phyloP scores from a whole-genome alignment of 2,797 vertebrate species.

The Streptopelia turtur region DNA sequence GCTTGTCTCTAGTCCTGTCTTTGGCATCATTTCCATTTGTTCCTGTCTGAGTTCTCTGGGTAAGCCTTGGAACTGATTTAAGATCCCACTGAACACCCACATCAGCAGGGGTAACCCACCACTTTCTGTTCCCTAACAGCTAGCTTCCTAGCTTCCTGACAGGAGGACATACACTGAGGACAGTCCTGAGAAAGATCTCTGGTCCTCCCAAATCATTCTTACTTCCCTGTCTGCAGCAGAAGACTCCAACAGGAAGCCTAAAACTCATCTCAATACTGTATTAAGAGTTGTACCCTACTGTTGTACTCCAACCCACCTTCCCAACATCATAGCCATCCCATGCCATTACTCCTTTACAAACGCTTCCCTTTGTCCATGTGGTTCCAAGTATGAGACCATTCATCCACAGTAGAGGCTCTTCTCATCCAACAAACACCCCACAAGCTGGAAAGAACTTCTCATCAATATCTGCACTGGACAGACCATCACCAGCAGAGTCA shows the following conservation, averaged over 20 bases:
- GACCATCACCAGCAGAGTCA: not conserved
- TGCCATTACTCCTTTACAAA: not conserved
- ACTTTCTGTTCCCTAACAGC: not conserved
- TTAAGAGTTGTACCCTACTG: not conserved
- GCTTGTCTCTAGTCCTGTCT: not conserved
- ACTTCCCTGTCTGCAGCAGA: not conserved
- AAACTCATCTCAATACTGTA: not conserved
- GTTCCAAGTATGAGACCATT: not conserved
- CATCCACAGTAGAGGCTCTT: not conserved
- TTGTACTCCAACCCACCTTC: not conserved
- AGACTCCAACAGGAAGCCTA: not conserved
- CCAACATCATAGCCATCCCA: not conserved
- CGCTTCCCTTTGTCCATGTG: accelerated
- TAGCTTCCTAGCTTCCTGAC: not conserved
- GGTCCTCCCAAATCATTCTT: not conserved
- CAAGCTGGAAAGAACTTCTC: not conserved
- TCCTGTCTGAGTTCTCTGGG: not conserved
- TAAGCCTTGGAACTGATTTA: not conserved
- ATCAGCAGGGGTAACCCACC: not conserved
- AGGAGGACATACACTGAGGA: not conserved
- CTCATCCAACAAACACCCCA: not conserved
- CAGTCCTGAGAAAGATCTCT: not conserved
- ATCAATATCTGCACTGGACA: not conserved
- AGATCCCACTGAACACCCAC: accelerated
- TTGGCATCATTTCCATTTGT: not conserved